Percentiles rank a stretch among this genome's conserved stretches.
phyloP scores from a whole-genome alignment of 2,797 vertebrate species.

The Sciurus vulgaris region DNA sequence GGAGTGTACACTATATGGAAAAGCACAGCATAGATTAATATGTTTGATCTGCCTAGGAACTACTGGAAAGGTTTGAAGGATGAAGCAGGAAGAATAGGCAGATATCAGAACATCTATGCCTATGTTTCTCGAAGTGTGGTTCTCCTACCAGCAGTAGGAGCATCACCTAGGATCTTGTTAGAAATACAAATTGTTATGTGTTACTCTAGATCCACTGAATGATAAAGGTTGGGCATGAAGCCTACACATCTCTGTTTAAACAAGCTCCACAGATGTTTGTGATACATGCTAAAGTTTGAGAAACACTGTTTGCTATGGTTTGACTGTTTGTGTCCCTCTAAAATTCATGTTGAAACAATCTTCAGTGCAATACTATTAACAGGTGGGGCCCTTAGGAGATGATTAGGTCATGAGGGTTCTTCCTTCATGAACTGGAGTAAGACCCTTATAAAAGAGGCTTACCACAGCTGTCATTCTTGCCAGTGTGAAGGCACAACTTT shows the following conservation, averaged over 20 bases:
- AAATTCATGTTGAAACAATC: background rate
- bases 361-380: background rate
- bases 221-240: background rate
- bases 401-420: background rate
- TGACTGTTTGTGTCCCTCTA: background rate
- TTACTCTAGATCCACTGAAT: background rate
- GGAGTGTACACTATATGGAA: background rate
- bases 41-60: background rate
- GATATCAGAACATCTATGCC: background rate
- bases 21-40: background rate
- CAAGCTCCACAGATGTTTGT: background rate
- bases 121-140: background rate
- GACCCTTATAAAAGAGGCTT: background rate
- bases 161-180: background rate
- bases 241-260: background rate
- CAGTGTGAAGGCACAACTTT: background rate
- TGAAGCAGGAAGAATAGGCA: background rate
- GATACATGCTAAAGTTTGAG: background rate
- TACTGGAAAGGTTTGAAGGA: background rate
- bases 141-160: background rate
- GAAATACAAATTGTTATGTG: background rate
- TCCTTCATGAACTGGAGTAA: background rate
- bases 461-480: fast-evolving
- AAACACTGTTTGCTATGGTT: background rate
- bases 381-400: background rate